Percentiles rank a stretch among this genome's conserved stretches.
Evolutionary conservation across 2,113 vertebrate genomes (phyloP).

Genomic region (Colius striatus): DNA sequence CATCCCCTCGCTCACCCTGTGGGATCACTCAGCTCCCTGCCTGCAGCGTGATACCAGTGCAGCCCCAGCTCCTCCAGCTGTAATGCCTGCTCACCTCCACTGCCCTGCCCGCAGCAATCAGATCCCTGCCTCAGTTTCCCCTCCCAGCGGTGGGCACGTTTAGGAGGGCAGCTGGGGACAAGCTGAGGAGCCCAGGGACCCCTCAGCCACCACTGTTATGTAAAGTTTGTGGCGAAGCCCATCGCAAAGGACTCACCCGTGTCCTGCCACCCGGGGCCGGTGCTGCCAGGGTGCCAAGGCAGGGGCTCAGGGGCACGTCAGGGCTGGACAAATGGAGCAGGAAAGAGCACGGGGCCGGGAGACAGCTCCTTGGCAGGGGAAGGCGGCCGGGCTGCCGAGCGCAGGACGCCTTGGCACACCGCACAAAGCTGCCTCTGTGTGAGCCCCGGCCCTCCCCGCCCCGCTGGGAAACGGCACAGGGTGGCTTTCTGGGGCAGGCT

Average conservation of each 20-base stretch:
- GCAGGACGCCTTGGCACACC: conserved; percentile 73
- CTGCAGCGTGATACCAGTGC: accelerated
- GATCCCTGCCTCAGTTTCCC: conserved; percentile 10
- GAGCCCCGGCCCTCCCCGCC: conserved; percentile 38
- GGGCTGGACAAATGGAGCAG: conserved; percentile 45
- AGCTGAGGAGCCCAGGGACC: background rate
- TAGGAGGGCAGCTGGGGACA: background rate
- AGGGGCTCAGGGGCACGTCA: conserved; percentile 29
- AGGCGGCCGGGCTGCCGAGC: conserved; percentile 68
- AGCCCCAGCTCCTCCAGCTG: background rate
- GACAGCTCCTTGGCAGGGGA: conserved; percentile 73
- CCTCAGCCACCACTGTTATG: background rate
- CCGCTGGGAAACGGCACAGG: conserved; percentile 64
- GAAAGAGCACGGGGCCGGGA: conserved; percentile 41
- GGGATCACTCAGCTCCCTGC: accelerated
- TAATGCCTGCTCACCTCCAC: background rate
- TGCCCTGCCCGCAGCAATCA: background rate
- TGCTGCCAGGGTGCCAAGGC: background rate
- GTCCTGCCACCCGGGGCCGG: background rate
- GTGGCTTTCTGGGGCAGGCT: conserved; percentile 70
- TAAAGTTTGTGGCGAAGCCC: background rate
- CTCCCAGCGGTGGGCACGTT: accelerated
- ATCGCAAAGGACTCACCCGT: background rate
- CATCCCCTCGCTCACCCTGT: accelerated
- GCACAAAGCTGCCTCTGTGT: conserved; percentile 79